phyloP scores from a whole-genome alignment of 2,113 vertebrate genomes.

The Hyaena hyaena region DNA sequence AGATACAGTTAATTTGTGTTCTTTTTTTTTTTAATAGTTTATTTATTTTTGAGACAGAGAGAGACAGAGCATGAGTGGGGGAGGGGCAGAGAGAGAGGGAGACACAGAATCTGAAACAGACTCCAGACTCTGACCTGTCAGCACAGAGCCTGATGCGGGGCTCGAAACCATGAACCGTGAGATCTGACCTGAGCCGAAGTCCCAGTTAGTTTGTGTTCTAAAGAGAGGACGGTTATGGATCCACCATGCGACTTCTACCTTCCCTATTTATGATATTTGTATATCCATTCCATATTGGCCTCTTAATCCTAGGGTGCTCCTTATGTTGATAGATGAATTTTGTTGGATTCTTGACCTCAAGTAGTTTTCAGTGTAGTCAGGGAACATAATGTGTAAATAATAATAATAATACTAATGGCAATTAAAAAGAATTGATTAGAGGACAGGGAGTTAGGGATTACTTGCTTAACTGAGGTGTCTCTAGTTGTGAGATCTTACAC shows the following conservation, averaged over 20 bases:
- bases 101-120: too few species aligned
- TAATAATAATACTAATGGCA: not conserved
- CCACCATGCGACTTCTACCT: not conserved
- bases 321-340: not conserved
- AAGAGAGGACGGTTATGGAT: rapidly evolving
- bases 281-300: not conserved
- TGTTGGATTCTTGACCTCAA: not conserved
- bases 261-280: not conserved
- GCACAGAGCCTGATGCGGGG: too few species aligned
- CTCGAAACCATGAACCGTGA: too few species aligned
- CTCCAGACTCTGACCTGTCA: too few species aligned
- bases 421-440: not conserved
- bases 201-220: not conserved
- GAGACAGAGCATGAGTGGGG: too few species aligned
- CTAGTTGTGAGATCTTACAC: not conserved
- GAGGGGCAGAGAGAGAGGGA: too few species aligned
- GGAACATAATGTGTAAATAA: not conserved
- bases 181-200: too few species aligned
- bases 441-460: not conserved
- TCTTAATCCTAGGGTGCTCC: not conserved
- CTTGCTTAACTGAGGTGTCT: not conserved
- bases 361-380: not conserved
- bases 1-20: not conserved
- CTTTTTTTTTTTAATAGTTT: too few species aligned
- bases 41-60: too few species aligned